These are phyloP conservation scores for Serinus canaria DNA, from an alignment of 2,113 vertebrate genomes.

Conservation along the genomic window DNA sequence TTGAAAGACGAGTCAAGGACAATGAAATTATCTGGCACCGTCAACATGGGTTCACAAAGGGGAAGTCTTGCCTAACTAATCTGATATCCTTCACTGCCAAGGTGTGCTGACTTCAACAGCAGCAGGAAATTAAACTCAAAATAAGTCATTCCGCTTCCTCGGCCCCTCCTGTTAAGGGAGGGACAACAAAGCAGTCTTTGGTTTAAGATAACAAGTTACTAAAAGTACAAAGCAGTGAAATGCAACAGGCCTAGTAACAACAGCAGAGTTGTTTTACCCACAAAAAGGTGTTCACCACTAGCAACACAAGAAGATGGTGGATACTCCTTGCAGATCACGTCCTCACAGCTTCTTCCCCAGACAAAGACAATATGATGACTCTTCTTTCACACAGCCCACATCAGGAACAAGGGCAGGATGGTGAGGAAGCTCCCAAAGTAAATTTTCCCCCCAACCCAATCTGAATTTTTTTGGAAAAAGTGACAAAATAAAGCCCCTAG, in stretches of 20 bases:
- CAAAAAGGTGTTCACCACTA: not conserved
- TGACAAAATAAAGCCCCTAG: not conserved
- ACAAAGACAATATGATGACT: not conserved
- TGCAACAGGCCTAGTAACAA: no score
- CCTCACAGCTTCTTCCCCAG: accelerated
- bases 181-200: not conserved
- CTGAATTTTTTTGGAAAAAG: not conserved
- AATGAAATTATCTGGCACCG: not conserved
- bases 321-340: not conserved
- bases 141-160: not conserved
- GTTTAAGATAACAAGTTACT: not conserved
- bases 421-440: accelerated
- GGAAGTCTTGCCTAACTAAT: not conserved
- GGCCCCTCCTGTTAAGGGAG: not conserved
- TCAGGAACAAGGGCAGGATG: not conserved
- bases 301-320: not conserved
- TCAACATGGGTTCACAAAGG: not conserved
- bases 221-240: not conserved
- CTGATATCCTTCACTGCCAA: no score
- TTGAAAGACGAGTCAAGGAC: not conserved
- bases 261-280: not conserved
- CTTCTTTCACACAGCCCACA: not conserved
- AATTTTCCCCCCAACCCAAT: not conserved
- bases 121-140: not conserved
- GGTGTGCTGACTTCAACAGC: not conserved